phyloP scores from a whole-genome alignment of 2,113 vertebrate genomes.

The Bubalus kerabau region DNA sequence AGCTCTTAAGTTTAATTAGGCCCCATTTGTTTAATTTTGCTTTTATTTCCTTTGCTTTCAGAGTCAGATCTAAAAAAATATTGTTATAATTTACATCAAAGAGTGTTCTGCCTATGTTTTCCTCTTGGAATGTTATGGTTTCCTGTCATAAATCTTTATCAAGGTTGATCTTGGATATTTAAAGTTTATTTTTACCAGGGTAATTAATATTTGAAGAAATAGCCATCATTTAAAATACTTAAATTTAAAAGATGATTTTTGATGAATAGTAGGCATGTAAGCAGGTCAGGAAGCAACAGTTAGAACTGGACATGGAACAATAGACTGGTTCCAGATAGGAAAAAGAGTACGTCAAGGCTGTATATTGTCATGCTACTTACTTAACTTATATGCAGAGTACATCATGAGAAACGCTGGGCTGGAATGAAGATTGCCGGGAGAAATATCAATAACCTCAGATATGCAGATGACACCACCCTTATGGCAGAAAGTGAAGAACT shows the following conservation, averaged over 20 bases:
- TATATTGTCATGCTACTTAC: too few species aligned
- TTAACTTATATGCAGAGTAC: too few species aligned
- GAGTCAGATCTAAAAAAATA: neutral
- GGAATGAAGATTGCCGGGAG: too few species aligned
- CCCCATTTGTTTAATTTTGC: neutral
- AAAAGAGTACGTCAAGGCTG: too few species aligned
- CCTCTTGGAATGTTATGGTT: neutral
- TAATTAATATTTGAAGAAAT: neutral
- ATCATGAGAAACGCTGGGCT: too few species aligned
- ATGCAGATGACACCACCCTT: too few species aligned
- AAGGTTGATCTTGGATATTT: neutral
- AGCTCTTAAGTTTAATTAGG: neutral
- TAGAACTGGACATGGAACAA: too few species aligned
- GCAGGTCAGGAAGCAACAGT: too few species aligned
- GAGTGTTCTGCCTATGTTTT: neutral
- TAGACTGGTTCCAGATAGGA: too few species aligned
- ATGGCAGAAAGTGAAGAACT: too few species aligned
- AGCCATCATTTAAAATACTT: neutral
- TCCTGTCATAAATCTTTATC: neutral
- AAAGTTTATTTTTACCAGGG: neutral
- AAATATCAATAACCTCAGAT: too few species aligned
- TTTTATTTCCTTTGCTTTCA: neutral
- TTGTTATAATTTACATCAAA: neutral
- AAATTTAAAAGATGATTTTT: neutral
- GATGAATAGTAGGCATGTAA: neutral